These are phyloP conservation scores for Drosophila ananassae DNA, from an alignment of 1,140 invertebrate species.

Conservation along the genomic window DNA sequence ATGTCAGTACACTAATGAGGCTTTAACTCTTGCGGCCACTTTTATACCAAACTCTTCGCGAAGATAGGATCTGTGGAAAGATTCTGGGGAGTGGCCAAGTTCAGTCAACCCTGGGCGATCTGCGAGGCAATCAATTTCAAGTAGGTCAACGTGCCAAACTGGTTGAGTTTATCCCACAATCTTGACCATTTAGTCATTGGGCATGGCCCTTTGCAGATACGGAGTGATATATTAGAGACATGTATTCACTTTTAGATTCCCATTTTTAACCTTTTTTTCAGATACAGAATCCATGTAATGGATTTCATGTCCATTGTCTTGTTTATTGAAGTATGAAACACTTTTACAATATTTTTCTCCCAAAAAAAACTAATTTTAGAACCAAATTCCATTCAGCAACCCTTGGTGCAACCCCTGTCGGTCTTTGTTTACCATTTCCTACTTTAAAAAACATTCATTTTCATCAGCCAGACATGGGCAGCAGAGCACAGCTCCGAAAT, in stretches of 20 bases:
- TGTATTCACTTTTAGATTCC: too few species aligned
- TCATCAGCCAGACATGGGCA: constrained; percentile 68
- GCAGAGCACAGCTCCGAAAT: constrained; percentile 24
- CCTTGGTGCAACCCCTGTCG: constrained; percentile 31
- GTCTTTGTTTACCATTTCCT: constrained; percentile 72
- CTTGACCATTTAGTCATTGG: constrained; percentile 17
- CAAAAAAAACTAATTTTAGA: constrained; percentile 15
- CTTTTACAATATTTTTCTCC: not conserved
- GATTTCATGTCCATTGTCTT: not conserved
- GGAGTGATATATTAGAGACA: constrained; percentile 9
- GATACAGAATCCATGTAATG: too few species aligned
- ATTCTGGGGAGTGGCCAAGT: constrained; percentile 36
- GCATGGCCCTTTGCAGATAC: constrained; percentile 4
- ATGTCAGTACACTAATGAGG: constrained; percentile 43
- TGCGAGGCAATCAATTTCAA: constrained; percentile 46
- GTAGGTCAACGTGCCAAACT: constrained; percentile 59
- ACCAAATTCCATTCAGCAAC: constrained; percentile 14
- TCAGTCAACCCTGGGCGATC: constrained; percentile 44
- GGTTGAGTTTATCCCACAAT: constrained; percentile 32
- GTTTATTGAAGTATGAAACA: not conserved
- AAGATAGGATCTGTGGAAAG: constrained; percentile 49
- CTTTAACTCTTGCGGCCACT: not conserved
- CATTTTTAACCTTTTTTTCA: too few species aligned
- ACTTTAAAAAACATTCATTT: constrained; percentile 83
- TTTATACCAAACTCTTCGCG: constrained; percentile 46